Evolutionary conservation across 2,888 invertebrate species (phyloP).

Genomic region (Saturnia japonica): DNA sequence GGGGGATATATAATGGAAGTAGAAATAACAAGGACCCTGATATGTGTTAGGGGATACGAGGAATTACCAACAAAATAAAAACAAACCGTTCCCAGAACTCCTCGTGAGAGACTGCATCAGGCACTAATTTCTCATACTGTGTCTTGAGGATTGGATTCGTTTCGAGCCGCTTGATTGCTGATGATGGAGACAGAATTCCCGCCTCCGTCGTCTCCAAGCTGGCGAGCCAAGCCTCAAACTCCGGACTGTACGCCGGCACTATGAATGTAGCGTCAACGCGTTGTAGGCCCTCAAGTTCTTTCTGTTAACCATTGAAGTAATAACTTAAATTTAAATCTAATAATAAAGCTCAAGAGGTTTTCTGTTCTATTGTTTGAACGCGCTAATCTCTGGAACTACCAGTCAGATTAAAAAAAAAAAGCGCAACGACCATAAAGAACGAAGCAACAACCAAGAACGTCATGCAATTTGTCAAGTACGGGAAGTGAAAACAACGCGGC

Average conservation of each 20-base stretch:
- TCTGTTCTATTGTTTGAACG: too few species aligned
- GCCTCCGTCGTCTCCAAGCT: constrained; percentile 53
- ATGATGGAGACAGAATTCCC: constrained; percentile 43
- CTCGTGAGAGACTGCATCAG: constrained; percentile 86
- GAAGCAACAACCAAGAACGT: too few species aligned
- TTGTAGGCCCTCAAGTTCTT: constrained; percentile 86
- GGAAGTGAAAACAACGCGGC: too few species aligned
- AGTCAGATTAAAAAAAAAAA: too few species aligned
- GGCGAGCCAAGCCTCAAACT: constrained; percentile 72
- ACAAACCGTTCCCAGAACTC: constrained; percentile 89
- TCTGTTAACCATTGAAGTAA: constrained; percentile 61
- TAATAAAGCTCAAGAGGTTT: too few species aligned
- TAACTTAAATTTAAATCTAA: neutral
- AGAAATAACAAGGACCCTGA: too few species aligned
- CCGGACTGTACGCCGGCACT: constrained; percentile 83
- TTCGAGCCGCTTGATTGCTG: constrained; percentile 53
- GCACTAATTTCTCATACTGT: constrained; percentile 86
- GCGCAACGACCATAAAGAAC: too few species aligned
- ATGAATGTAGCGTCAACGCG: constrained; percentile 88
- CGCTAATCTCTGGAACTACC: too few species aligned
- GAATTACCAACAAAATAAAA: neutral
- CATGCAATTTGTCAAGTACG: too few species aligned
- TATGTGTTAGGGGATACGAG: too few species aligned
- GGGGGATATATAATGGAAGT: too few species aligned
- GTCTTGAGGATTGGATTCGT: constrained; percentile 76